Percentiles rank a stretch among this genome's conserved stretches.
phyloP scores from a whole-genome alignment of 2,113 vertebrate species.

The Arothron firmamentum region DNA sequence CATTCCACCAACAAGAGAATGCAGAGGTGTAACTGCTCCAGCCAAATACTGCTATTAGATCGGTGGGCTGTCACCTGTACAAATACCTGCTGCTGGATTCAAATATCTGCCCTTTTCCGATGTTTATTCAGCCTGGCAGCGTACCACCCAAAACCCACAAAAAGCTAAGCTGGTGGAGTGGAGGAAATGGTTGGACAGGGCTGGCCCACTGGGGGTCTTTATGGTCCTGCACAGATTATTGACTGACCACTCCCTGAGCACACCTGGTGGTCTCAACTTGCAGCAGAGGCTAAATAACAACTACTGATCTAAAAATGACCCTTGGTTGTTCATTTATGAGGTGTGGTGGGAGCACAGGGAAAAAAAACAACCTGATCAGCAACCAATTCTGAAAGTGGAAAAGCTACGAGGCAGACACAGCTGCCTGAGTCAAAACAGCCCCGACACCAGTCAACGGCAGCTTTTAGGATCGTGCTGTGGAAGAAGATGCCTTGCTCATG shows the following conservation, averaged over 20 bases:
- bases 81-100: slow-evolving; percentile 50
- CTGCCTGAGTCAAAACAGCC: not conserved
- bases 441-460: not conserved
- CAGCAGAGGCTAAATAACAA: slow-evolving; percentile 21
- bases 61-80: slow-evolving; percentile 13
- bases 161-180: slow-evolving; percentile 45
- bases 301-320: slow-evolving; percentile 23
- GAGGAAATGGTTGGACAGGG: slow-evolving; percentile 51
- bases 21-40: too few species aligned
- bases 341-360: slow-evolving; percentile 11
- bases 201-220: slow-evolving; percentile 11
- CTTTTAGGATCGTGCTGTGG: slow-evolving; percentile 2
- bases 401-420: not conserved
- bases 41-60: too few species aligned
- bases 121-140: slow-evolving; percentile 59
- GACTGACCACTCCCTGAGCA: slow-evolving; percentile 24
- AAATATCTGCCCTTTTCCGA: slow-evolving; percentile 39
- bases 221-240: slow-evolving; percentile 12
- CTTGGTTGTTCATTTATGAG: slow-evolving; percentile 18
- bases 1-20: too few species aligned
- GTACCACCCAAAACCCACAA: slow-evolving; percentile 52
- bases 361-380: not conserved
- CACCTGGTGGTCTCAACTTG: slow-evolving; percentile 41
- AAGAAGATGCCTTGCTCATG: slow-evolving; percentile 1
- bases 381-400: slow-evolving; percentile 2